These are phyloP conservation scores for Stomatorhinus walkeri DNA, from an alignment of 2,797 vertebrate genomes.

Conservation along the genomic window DNA sequence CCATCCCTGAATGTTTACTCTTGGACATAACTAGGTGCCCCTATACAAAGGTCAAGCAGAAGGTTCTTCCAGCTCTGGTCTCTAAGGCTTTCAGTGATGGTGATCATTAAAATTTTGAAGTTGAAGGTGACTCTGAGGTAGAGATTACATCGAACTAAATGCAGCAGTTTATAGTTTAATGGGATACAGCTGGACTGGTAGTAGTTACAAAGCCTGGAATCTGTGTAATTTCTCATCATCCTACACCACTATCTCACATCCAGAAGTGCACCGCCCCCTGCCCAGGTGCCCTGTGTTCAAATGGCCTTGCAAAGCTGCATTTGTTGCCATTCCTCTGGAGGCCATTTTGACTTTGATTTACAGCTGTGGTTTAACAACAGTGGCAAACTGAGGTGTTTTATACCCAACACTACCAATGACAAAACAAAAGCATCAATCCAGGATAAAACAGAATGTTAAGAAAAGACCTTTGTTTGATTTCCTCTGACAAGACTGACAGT, in stretches of 20 bases:
- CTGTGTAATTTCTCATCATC: background rate
- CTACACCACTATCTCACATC: background rate
- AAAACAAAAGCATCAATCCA: background rate
- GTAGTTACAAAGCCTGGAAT: background rate
- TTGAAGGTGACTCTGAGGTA: background rate
- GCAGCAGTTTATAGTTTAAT: background rate
- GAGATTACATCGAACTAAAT: background rate
- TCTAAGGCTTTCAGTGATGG: background rate
- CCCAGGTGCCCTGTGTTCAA: background rate
- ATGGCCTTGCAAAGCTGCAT: background rate
- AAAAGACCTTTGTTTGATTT: background rate
- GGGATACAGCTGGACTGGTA: background rate
- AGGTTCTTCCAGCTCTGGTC: background rate
- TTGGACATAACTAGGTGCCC: background rate
- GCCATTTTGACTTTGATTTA: background rate
- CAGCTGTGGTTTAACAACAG: background rate
- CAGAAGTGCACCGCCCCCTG: background rate
- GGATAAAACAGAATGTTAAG: background rate
- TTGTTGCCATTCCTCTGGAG: background rate
- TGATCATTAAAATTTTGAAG: background rate
- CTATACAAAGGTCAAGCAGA: background rate
- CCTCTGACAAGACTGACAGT: background rate
- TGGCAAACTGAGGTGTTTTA: background rate
- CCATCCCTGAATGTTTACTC: background rate
- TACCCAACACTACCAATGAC: background rate